Conservation (phyloP, 1,140 invertebrate genomes). For the Heterodera schachtii region DNA sequence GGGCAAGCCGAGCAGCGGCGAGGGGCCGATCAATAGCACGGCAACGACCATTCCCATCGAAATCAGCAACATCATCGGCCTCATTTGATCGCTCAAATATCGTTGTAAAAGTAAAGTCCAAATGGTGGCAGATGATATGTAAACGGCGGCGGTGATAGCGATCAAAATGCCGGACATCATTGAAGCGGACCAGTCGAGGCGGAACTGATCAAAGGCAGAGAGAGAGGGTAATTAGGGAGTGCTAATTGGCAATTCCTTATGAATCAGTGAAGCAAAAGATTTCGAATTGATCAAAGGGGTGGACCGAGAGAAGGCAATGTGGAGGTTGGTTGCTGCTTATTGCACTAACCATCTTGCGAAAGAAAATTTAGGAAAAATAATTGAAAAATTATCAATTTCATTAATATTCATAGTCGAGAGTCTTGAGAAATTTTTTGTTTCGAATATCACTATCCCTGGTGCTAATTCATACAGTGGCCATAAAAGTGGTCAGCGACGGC, state of each 20-base stretch:
- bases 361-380: no score
- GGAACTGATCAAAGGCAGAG: neutral
- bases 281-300: no score
- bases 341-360: no score
- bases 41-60: conserved; percentile 1
- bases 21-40: conserved; percentile 14
- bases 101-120: conserved; percentile 17
- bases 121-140: neutral
- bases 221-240: no score
- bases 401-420: no score
- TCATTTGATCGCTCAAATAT: neutral
- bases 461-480: neutral
- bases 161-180: conserved; percentile 12
- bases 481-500: neutral
- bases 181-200: neutral
- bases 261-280: no score
- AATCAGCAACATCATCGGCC: neutral
- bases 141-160: neutral
- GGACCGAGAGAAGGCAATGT: no score
- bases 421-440: no score
- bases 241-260: neutral
- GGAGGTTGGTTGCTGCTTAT: no score
- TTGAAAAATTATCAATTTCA: no score
- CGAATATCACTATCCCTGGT: no score
- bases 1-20: neutral